phyloP scores from a whole-genome alignment of 2,113 vertebrate species.

The Marcusenius ussheri region DNA sequence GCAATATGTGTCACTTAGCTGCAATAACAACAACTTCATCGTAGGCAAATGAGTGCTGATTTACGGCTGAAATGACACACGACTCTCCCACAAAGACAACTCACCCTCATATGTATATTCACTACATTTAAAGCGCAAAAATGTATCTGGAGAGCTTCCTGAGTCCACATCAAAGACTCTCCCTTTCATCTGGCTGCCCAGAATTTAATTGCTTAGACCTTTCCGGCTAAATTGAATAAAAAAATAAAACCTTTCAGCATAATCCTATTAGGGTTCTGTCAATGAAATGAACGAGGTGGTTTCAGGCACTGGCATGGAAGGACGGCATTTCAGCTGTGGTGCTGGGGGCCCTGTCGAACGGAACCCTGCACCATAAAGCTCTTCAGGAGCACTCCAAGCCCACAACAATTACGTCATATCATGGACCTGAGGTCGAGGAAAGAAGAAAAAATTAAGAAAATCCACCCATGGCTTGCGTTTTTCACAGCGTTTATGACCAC shows the following conservation, averaged over 20 bases:
- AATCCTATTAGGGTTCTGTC: neutral
- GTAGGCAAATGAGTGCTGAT: neutral
- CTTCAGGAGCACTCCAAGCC: neutral
- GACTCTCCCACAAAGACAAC: neutral
- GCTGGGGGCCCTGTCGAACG: neutral
- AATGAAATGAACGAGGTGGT: slow-evolving; percentile 2
- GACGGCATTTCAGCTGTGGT: neutral
- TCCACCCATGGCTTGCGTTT: neutral
- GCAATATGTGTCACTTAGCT: neutral
- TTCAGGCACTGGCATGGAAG: neutral
- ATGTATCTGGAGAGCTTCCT: neutral
- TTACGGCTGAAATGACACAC: neutral
- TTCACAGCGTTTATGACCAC: neutral
- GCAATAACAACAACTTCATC: neutral
- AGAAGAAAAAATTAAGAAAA: neutral
- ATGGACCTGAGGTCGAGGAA: neutral
- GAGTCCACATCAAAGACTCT: neutral
- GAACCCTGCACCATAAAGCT: neutral
- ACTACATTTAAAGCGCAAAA: neutral
- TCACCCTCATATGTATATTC: neutral
- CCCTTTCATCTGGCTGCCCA: neutral
- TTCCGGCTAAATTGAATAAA: neutral
- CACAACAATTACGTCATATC: neutral
- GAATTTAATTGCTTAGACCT: slow-evolving; percentile 5
- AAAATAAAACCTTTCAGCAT: slow-evolving; percentile 4